Evolutionary conservation across 2,113 vertebrate genomes (phyloP), one percentile per base, ranked within the genome.

Genomic region (Clarias gariepinus): DNA sequence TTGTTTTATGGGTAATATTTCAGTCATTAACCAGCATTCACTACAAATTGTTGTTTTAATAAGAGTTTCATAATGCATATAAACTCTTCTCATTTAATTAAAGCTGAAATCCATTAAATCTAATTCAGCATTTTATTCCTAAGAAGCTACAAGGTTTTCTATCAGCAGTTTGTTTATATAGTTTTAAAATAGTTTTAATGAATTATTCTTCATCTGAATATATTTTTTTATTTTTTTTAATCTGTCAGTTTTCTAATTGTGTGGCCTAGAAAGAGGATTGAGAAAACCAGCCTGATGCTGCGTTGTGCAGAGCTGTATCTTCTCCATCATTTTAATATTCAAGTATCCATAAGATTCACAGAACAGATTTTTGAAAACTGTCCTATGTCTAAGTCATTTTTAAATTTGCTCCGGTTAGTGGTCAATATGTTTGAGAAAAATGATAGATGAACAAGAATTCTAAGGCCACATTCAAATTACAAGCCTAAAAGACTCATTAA

Each of bases 1-100:
- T n/a, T 33, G 10, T 53, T 60, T 60, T 64, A 58, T 58, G 69
- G 28, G 13, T 0, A 60, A n/a, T 84, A 85, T 85, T 85, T 85
- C 69, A 81, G 83, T 16, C 77, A 41, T 81, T 85, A 66, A 61
- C 66, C 4, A 1, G 47, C 47, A 58, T 5, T 33, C 18, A 33
- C 55, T 58, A 28, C 52, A 78, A 55, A 18, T 57, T 52, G 7
- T 47, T 52, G 19, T 47, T 52, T 53, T 76, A 76, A 53, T 76
- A 30, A 28, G 13, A 55, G 25, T 77, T 3, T 19, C 53, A 36
- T 55, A 55, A 66, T 68, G 10, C 81, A 84, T 33, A 33, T 33
- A 53, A 41, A 77, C 53, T 25, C 74, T 55, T 36, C 16, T 58
- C 18, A 58, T 60, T 28, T 30, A 30, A 21, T 58, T 30, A 33